These are phyloP conservation scores for Mamestra configurata DNA, from an alignment of 1,140 invertebrate species.

Conservation along the genomic window DNA sequence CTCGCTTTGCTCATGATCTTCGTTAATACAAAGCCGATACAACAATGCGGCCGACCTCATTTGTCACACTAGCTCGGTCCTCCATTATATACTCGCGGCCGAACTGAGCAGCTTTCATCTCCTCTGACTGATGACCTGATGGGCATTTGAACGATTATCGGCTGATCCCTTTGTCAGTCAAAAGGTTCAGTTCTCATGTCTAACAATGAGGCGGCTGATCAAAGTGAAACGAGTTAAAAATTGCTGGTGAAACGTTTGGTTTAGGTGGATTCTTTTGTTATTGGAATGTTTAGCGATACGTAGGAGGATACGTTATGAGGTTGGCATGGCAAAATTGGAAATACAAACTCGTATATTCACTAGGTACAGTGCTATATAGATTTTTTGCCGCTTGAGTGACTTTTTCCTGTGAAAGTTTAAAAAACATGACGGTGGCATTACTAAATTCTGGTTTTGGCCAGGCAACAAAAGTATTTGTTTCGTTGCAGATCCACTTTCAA, in stretches of 20 bases:
- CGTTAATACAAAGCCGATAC: slow-evolving; percentile 68
- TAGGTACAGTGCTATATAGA: no score
- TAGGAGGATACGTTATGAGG: no score
- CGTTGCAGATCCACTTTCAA: no score
- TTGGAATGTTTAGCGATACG: not conserved
- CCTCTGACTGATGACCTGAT: slow-evolving; percentile 79
- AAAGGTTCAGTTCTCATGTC: slow-evolving; percentile 69
- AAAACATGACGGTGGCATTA: no score
- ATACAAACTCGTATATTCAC: no score
- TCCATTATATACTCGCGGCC: slow-evolving; percentile 60
- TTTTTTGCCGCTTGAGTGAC: no score
- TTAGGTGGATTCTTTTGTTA: not conserved
- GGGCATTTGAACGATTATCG: slow-evolving; percentile 78
- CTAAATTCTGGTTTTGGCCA: no score
- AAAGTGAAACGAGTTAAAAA: slow-evolving; percentile 59
- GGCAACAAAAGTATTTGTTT: no score
- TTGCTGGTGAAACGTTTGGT: not conserved
- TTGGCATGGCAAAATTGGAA: no score
- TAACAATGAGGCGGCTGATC: slow-evolving; percentile 73
- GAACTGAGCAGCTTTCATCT: slow-evolving; percentile 72
- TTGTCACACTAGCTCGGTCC: slow-evolving; percentile 72
- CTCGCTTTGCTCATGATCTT: slow-evolving; percentile 62
- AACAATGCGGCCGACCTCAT: slow-evolving; percentile 71
- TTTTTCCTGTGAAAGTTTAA: no score
- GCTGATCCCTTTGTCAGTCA: slow-evolving; percentile 72